These are phyloP conservation scores for Crocodylus rhombifer DNA, from an alignment of 2,797 vertebrate genomes.

Conservation along the genomic window DNA sequence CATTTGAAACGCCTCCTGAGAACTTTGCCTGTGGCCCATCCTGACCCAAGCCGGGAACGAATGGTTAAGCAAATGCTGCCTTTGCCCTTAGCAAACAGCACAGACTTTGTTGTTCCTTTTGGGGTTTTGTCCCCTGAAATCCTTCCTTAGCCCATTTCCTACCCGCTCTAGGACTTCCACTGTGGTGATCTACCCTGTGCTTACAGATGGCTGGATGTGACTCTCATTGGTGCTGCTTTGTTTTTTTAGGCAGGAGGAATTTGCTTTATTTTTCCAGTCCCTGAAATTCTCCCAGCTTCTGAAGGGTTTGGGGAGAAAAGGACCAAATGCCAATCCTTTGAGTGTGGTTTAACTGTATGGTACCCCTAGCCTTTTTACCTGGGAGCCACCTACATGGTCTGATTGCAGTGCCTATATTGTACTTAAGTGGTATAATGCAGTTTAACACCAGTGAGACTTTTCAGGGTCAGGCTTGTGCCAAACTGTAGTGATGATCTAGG, in stretches of 20 bases:
- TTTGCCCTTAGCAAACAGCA: accelerated
- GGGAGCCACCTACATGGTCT: background rate
- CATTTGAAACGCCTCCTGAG: accelerated
- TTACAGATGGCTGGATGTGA: background rate
- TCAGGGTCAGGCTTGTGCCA: background rate
- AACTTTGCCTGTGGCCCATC: accelerated
- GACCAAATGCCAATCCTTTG: background rate
- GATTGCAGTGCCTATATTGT: background rate
- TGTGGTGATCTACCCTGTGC: background rate
- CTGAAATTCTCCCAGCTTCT: background rate
- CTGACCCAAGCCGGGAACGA: background rate
- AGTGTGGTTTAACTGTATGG: background rate
- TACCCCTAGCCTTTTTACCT: background rate
- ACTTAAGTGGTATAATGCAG: no score
- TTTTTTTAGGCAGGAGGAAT: background rate
- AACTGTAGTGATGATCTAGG: background rate
- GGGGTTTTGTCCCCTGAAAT: background rate
- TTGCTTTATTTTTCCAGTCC: background rate
- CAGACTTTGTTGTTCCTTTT: background rate
- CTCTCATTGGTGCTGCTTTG: background rate
- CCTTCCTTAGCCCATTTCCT: background rate
- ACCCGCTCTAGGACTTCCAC: background rate
- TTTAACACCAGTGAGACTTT: background rate
- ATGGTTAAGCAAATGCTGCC: background rate
- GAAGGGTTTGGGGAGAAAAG: background rate